Evolutionary conservation across 2,888 invertebrate species (phyloP).

Genomic region (Cataglyphis livida): DNA sequence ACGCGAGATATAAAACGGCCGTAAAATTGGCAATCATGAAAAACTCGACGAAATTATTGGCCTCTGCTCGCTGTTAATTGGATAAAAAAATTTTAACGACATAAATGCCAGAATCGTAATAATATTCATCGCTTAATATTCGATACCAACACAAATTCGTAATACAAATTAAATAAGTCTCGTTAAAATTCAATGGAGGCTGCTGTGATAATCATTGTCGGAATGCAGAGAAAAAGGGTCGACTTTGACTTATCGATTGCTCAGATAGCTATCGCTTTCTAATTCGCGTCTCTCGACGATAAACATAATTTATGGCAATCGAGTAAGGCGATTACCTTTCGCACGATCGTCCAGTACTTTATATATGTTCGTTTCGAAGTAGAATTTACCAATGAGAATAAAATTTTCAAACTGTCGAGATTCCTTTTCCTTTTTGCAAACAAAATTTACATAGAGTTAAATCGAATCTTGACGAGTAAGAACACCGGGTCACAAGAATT

Average conservation of each 20-base stretch:
- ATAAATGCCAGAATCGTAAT: not conserved
- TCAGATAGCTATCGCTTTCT: not conserved
- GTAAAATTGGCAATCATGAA: constrained; percentile 53
- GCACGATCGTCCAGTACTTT: not conserved
- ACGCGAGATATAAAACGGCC: constrained; percentile 28
- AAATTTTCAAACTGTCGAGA: not conserved
- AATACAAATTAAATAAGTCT: not conserved
- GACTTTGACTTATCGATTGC: not conserved
- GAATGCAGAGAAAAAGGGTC: not conserved
- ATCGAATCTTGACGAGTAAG: not conserved
- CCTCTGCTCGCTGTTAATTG: constrained; percentile 34
- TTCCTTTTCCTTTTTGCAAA: not conserved
- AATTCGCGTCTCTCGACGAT: not conserved
- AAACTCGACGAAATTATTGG: not conserved
- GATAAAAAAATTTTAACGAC: constrained; percentile 12
- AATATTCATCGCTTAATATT: not conserved
- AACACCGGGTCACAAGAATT: not conserved
- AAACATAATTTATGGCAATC: not conserved
- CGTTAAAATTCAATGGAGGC: not conserved
- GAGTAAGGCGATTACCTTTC: not conserved
- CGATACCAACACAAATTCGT: not conserved
- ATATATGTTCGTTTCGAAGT: not conserved
- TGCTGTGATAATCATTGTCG: not conserved
- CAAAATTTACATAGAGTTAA: not conserved
- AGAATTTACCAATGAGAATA: not conserved